Percentiles rank a stretch among this genome's conserved stretches.
Conservation (phyloP, 2,797 vertebrate genomes). For the Heliangelus exortis region DNA sequence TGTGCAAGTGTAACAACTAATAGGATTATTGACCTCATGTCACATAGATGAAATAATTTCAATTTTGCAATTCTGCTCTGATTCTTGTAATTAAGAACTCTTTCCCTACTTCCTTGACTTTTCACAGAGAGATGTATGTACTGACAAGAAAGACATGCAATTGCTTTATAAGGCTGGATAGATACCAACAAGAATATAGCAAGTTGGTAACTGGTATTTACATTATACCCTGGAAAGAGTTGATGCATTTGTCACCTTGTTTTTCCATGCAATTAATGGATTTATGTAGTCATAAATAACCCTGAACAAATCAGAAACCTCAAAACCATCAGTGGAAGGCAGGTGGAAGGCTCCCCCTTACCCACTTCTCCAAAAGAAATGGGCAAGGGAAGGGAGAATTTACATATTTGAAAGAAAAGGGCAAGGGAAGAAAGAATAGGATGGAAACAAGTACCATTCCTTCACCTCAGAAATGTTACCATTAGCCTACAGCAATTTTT, state of each 20-base stretch:
- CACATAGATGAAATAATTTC: constrained; percentile 27
- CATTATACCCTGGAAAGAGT: background rate
- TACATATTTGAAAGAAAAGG: background rate
- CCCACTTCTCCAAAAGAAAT: background rate
- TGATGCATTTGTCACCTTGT: background rate
- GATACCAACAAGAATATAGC: background rate
- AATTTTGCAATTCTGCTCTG: constrained; percentile 8
- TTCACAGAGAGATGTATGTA: background rate
- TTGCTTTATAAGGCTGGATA: background rate
- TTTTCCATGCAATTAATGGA: background rate
- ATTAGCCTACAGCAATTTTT: background rate
- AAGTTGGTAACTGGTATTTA: background rate
- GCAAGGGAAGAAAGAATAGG: background rate
- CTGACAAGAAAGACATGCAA: background rate
- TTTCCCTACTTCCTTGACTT: background rate
- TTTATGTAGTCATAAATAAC: background rate
- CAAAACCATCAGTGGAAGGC: background rate
- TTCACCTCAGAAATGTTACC: background rate
- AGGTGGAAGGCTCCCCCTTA: accelerated
- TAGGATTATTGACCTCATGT: constrained; percentile 34
- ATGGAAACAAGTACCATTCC: background rate
- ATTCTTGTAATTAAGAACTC: constrained; percentile 26
- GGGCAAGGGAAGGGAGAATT: background rate
- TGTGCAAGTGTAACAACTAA: constrained; percentile 18
- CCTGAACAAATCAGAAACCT: background rate